Base-by-base conservation (phyloP, 2,888 invertebrate species). In the Crematogaster levior region DNA sequence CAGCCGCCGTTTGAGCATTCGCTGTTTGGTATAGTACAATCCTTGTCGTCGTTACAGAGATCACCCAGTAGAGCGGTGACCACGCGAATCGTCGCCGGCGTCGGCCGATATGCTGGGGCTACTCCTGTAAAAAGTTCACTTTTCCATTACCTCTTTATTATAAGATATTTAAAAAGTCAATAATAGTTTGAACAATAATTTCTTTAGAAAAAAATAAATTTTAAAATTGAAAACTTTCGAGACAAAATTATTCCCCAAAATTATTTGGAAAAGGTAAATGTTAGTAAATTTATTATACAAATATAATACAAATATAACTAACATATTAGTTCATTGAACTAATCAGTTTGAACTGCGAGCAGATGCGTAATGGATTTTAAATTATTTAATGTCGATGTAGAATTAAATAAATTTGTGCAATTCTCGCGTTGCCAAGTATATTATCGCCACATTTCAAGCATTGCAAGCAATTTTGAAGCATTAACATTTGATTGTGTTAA, bases 1-100 rank as follows among this genome's bases (percentile, higher is more conserved):
- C 98, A 98, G 15, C 97, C 96, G 0, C 97, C 97, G 74, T 96
- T 95, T 0, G 96, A 95, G 94, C 98, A 98, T 84, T 96, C 95
- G 83, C 97, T 97, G 91, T 97, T 96, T 7, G 96, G 96, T 70
- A 97, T 97, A 30, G 95, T 93, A 93, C 97, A 97, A 92, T 97
- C 96, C 40, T 95, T 95, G 91, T 96, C 96, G 84, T 96, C 96
- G 21, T 96, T 95, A 94, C 98, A 98, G 48, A 97, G 95, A 93
- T 98, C 98, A 10, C 97, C 98, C 27, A 98, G 95, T 83, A 97
- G 95, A 10, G 97, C 97, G 56, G 94, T 96, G 91, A 95, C 96
- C 94, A 95, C 95, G 87, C 96, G 95, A 82, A 96, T 96, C 40
- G 96, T 96, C 24, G 96, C 96, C 34, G 96, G 96, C 0, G 96